A percentile compares a stretch with the other conserved stretches of the same genome.
Evolutionary conservation across 1,140 invertebrate species (phyloP).

Genomic region (Bombus huntii): DNA sequence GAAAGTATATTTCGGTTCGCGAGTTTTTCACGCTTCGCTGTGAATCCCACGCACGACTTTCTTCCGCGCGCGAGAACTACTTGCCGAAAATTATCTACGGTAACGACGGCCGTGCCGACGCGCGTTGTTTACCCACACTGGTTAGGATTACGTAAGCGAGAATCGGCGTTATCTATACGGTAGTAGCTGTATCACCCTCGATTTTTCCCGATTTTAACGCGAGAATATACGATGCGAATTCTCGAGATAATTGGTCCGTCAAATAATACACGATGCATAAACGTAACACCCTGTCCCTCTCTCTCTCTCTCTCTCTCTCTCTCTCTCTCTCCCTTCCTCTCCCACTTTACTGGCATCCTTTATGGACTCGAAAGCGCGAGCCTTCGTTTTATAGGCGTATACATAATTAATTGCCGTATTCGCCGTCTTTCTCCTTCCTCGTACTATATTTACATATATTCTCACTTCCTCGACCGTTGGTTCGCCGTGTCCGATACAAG

Average conservation of each 20-base stretch:
- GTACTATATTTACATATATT: constrained; percentile 55
- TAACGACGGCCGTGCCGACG: not conserved
- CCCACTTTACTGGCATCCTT: constrained; percentile 36
- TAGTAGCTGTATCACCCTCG: not conserved
- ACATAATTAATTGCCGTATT: constrained; percentile 68
- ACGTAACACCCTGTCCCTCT: constrained; percentile 51
- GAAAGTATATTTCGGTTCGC: not conserved
- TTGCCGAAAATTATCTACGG: not conserved
- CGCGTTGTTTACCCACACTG: too few species aligned
- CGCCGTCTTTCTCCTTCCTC: constrained; percentile 31
- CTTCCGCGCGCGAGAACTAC: not conserved
- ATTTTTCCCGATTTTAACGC: constrained; percentile 39
- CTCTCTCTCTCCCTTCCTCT: not conserved
- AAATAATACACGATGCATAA: constrained; percentile 59
- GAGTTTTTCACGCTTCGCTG: not conserved
- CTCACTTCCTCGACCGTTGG: constrained; percentile 36
- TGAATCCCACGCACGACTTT: not conserved
- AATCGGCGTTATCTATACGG: too few species aligned
- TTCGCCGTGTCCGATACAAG: constrained; percentile 43
- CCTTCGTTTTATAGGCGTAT: constrained; percentile 68
- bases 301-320: not conserved
- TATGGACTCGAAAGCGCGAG: constrained; percentile 67
- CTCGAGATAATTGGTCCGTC: constrained; percentile 62
- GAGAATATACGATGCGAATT: constrained; percentile 41
- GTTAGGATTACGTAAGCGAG: too few species aligned